Base-by-base conservation (phyloP, 1,140 invertebrate species). In the Lutraria rhynchaena region DNA sequence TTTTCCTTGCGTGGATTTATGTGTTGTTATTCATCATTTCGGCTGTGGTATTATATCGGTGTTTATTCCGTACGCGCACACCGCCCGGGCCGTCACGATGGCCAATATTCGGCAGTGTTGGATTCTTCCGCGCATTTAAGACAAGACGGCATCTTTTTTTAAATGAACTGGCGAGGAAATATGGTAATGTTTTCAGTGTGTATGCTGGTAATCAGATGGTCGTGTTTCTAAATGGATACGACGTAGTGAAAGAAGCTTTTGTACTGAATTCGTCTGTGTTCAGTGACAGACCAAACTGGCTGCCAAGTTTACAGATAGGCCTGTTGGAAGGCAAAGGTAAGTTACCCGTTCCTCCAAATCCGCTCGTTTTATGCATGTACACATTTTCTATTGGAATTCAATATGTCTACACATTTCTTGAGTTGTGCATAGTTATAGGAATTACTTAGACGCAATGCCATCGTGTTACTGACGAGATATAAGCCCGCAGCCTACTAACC, bases 111-210 rank as follows among this genome's bases (percentile, higher is more conserved):
- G 84, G 84, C 3, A 83, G 74, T 53, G 46, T 81, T 19, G 58
- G 65, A 24, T 33, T 63, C 15, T 58, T 85, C 24, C 55, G 51
- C 24, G 31, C 51, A 15, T 31, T 65, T 41, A 33, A 49, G 24
- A 24, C 11, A 4, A 63, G 67, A 29, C 19, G 49, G 53, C 31
- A 75, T 57, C 58, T 61, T 57, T 37, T 44, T 49, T 24, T 81
- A 35, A 44, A 31, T 24, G 77, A 76, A 63, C 15, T 82, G 70
- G n/a, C 37, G 31, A 24, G 22, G 35, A 41, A 82, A 49, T 84
- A 85, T 60, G 86, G 86, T 15, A 69, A 81, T 51, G 70, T 87
- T 13, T 87, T 76, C 70, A 81, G 80, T 22, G 46, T 87, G 27
- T 84, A 83, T 46, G 53, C 81, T n/a, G 86, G 86, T 41, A 67